Conservation (phyloP, 2,888 invertebrate genomes). For the Acleris holmiana region DNA sequence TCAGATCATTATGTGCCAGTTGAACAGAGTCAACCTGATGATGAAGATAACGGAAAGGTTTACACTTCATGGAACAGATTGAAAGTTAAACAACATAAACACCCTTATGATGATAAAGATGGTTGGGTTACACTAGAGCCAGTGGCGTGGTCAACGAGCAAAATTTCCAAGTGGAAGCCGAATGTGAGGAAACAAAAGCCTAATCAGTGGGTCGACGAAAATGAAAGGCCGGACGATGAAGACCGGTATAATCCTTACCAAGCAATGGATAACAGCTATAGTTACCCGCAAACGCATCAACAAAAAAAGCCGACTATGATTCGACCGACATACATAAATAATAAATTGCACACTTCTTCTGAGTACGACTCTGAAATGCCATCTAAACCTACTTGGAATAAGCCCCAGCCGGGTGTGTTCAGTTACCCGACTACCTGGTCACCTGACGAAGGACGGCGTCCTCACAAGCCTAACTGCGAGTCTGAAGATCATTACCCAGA, state of each 20-base stretch:
- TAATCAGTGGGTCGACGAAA: slow-evolving; percentile 68
- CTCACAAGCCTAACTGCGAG: slow-evolving; percentile 75
- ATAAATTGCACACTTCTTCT: slow-evolving; percentile 64
- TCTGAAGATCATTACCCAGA: slow-evolving; percentile 60
- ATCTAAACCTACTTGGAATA: slow-evolving; percentile 71
- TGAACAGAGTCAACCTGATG: slow-evolving; percentile 53
- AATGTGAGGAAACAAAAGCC: slow-evolving; percentile 83
- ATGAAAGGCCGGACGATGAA: slow-evolving; percentile 42
- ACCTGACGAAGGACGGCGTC: slow-evolving; percentile 71
- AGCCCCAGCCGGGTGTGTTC: slow-evolving; percentile 60
- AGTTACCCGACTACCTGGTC: slow-evolving; percentile 67
- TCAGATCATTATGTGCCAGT: slow-evolving; percentile 50
- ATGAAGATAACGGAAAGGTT: slow-evolving; percentile 62
- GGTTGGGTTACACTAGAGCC: slow-evolving; percentile 92
- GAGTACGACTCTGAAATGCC: slow-evolving; percentile 72
- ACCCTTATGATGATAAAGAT: slow-evolving; percentile 87
- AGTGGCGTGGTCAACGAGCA: slow-evolving; percentile 91
- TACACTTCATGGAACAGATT: slow-evolving; percentile 80
- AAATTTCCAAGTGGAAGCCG: slow-evolving; percentile 92
- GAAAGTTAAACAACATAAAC: slow-evolving; percentile 82
- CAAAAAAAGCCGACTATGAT: slow-evolving; percentile 65
- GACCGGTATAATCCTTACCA: slow-evolving; percentile 53
- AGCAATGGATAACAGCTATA: slow-evolving; percentile 58
- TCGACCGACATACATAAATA: slow-evolving; percentile 72
- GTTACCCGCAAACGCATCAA: slow-evolving; percentile 47